Percentiles rank a stretch among this genome's conserved stretches.
phyloP scores from a whole-genome alignment of 2,797 vertebrate species.

The Orientallactaga sibirica region DNA sequence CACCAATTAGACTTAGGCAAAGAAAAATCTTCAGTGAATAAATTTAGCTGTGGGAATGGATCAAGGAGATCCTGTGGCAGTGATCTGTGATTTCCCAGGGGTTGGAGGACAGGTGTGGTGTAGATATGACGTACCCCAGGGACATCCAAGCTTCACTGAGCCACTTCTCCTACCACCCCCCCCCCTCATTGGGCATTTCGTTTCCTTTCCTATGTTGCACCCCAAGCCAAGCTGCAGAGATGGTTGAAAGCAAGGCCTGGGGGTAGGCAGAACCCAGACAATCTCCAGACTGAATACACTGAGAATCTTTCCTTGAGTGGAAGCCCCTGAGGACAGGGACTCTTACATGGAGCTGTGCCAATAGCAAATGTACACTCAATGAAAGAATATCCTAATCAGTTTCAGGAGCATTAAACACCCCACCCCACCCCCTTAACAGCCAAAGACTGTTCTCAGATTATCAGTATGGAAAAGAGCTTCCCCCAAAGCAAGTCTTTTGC shows the following conservation, averaged over 20 bases:
- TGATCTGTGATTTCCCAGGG: conserved; percentile 14
- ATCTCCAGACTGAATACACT: neutral
- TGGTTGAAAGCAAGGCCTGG: neutral
- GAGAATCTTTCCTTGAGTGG: neutral
- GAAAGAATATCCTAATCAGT: neutral
- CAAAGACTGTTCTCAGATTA: neutral
- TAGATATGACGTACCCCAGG: neutral
- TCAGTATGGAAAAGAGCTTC: neutral
- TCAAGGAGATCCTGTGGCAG: neutral
- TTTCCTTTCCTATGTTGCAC: too few species aligned
- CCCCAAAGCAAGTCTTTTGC: neutral
- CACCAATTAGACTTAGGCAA: conserved; percentile 53
- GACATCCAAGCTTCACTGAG: neutral
- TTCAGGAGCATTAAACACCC: neutral
- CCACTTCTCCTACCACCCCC: neutral
- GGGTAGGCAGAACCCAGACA: rapidly evolving
- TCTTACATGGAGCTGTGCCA: neutral
- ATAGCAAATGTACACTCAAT: neutral
- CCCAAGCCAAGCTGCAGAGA: neutral
- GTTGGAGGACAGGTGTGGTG: neutral
- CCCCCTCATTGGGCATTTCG: neutral
- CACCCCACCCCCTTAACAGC: neutral
- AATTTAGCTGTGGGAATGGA: conserved; percentile 27
- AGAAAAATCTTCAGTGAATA: conserved; percentile 28
- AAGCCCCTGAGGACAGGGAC: neutral